Evolutionary conservation across 2,797 vertebrate genomes (phyloP).

Genomic region (Diplodus sargus): DNA sequence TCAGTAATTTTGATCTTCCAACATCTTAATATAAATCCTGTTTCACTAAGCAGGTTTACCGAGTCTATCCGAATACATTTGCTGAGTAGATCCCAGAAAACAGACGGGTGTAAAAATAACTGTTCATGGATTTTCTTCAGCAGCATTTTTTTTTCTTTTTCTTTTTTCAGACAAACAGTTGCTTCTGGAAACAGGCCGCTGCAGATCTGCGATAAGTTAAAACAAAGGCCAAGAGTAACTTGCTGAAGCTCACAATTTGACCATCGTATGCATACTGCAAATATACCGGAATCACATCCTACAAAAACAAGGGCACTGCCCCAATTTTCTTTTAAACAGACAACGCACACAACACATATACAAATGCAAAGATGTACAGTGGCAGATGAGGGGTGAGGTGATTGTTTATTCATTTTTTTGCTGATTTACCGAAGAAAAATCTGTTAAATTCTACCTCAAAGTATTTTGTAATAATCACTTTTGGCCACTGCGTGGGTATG

Average conservation of each 20-base stretch:
- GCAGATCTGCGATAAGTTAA: constrained; percentile 44
- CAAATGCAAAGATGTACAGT: constrained; percentile 48
- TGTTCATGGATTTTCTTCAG: not conserved
- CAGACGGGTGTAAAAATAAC: not conserved
- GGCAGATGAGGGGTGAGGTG: constrained; percentile 38
- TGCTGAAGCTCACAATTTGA: constrained; percentile 47
- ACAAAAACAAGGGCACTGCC: constrained; percentile 66
- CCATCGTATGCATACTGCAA: constrained; percentile 63
- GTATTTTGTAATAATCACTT: constrained; percentile 43
- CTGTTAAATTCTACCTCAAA: constrained; percentile 28
- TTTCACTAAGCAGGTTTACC: not conserved
- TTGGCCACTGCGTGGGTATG: constrained; percentile 28
- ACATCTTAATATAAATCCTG: constrained; percentile 20
- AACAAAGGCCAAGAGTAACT: constrained; percentile 40
- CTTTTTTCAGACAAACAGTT: not conserved
- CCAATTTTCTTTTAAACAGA: constrained; percentile 59
- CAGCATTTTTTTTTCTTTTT: not conserved
- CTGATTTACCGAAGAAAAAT: constrained; percentile 24
- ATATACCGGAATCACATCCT: constrained; percentile 51
- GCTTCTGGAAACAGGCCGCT: constrained; percentile 11
- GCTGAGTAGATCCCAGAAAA: not conserved
- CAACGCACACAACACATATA: constrained; percentile 63
- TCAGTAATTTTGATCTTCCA: not conserved
- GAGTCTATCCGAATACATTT: not conserved
- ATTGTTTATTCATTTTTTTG: constrained; percentile 15